Base-by-base conservation (phyloP, 2,113 vertebrate genomes). In the Phalacrocorax pelagicus region DNA sequence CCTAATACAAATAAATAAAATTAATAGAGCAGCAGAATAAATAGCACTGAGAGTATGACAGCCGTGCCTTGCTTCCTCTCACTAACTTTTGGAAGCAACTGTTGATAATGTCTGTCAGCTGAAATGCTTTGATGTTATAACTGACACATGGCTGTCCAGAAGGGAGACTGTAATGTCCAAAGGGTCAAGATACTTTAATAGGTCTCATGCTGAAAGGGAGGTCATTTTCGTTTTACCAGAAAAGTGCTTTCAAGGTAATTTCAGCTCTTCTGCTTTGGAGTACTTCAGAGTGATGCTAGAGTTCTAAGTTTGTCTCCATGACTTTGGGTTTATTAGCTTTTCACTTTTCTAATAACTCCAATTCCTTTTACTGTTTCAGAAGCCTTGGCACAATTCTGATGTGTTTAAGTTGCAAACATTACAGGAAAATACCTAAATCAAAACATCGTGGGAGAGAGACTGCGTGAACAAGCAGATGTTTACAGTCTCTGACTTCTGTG, bases 371-470 rank as follows among this genome's bases (percentile, higher is more conserved):
- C 73, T 83, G 78, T 87, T 95, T 86, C 62, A 47, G 71, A 66
- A 91, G 62, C 51, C 62, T 89, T 96, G 95, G 92, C 92, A 95
- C 89, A 70, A 19, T 85, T 95, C 58, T 42, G 84, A 12, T 80
- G 66, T 96, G 89, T 94, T 97, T 85, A 81, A 89, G 94, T 94
- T 91, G 78, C 67, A 82, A 74, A 82, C 73, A 14, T 89, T 90
- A 77, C 84, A 92, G 86, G 92, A 87, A 91, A 94, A 94, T 91
- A 95, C 80, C 81, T 88, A 93, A 94, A 96, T 83, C 66, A 94
- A 95, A 97, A 96, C 91, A 96, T n/a, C 88, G 95, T 96, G 84
- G 91, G 94, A 86, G 94, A 92, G 88, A 91, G 80, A 34, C 63
- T 44, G 92, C 10, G 12, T 80, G 78, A 95, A 74, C 3, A 62